A percentile compares a stretch with the other conserved stretches of the same genome.
phyloP scores from a whole-genome alignment of 2,797 vertebrate species.

The Gadopsis marmoratus region DNA sequence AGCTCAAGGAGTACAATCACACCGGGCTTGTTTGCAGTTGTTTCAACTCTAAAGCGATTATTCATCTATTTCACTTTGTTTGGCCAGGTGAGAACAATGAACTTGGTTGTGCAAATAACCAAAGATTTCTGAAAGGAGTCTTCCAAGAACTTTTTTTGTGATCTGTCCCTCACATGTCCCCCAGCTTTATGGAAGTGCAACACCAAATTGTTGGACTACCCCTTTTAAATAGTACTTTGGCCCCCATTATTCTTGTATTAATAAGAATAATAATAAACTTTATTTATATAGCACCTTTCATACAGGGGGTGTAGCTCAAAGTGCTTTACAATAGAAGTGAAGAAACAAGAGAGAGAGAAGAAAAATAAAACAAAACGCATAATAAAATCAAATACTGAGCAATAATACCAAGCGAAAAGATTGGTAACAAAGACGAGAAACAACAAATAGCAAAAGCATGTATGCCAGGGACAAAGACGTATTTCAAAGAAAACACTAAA shows the following conservation, averaged over 20 bases:
- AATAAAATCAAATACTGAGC: too few relatives aligned
- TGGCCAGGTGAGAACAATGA: constrained; percentile 3
- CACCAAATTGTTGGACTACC: background rate
- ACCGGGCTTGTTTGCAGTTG: constrained; percentile 1
- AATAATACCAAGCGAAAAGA: too few relatives aligned
- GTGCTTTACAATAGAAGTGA: too few relatives aligned
- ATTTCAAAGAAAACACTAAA: too few relatives aligned
- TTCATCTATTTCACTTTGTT: background rate
- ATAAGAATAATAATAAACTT: too few relatives aligned
- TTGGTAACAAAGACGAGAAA: too few relatives aligned
- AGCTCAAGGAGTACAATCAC: background rate
- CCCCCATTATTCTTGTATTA: background rate
- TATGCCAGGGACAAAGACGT: too few relatives aligned
- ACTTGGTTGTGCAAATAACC: background rate
- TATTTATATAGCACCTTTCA: too few relatives aligned
- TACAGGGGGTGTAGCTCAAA: too few relatives aligned
- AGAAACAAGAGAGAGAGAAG: too few relatives aligned
- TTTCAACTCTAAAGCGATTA: background rate
- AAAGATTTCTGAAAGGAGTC: constrained; percentile 9
- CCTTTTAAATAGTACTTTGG: background rate
- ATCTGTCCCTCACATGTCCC: background rate
- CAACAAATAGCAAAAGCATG: too few relatives aligned
- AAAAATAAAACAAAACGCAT: too few relatives aligned
- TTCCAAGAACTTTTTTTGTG: background rate
- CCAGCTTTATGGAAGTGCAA: background rate